Base-by-base conservation (phyloP, 2,888 invertebrate species). In the Incurvaria masculella region DNA sequence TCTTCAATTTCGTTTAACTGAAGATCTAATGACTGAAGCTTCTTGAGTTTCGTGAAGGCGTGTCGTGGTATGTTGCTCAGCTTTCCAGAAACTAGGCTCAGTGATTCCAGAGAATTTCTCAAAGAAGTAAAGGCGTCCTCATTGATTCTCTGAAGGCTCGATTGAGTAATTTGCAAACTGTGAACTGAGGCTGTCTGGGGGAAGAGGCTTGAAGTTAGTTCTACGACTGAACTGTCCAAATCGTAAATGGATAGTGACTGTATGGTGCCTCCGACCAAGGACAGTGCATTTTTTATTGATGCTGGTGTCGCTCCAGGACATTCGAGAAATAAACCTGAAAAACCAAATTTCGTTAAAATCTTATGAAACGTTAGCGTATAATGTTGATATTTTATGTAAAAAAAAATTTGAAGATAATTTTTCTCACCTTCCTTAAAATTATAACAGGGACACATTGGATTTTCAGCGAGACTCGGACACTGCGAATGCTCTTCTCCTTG, bases 191-290 rank as follows among this genome's bases (percentile, higher is more conserved):
- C 73, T 63, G 81, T 80, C 19, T 84, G 72, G 49, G 90, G 89
- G 66, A 94, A 92, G 57, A 91, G 81, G 57, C 87, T 87, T 53
- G 85, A 78, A 52, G 87, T 86, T 47, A 94, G 79, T 58, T 86
- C 84, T 52, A 87, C 87, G 56, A 91, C 84, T 56, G 88, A 85
- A 58, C 86, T 86, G 74, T 94, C 93, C 59, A 94, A 82, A 68
- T 94, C 93, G 79, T 94, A 93, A 61, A 94, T 86, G 62, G 89
- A 92, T 62, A 94, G 79, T 44, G 93, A 93, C 67, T 94, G 92
- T 59, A 95, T 84, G 61, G 79, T 79, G 65, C 81, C 79, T 57
- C 81, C 81, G 62, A 88, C 84, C 64, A 85, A 83, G 58, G 86
- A 82, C 58, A 94, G 74, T 39, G 91, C 88, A 57, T 82, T 81